Base-by-base conservation (phyloP, 2,888 invertebrate genomes). In the Hypercompe scribonia region DNA sequence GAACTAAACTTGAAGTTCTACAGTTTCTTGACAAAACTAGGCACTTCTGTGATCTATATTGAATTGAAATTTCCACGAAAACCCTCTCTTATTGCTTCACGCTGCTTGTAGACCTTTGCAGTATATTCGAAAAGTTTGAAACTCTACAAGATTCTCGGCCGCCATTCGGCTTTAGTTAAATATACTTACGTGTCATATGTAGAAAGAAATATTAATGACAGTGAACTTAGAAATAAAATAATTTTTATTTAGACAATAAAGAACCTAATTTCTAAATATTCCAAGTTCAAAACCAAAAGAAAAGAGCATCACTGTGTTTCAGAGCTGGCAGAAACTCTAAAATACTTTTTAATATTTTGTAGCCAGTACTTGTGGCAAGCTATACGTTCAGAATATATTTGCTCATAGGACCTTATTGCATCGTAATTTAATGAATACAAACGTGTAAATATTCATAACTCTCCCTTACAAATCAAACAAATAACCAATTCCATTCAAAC, bases 401-500 rank as follows among this genome's bases (percentile, higher is more conserved):
- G 2, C 18, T 42, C 18, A 36, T 36, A 36, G 5, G 36, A 36
- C 8, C 36, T 3, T 36, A 36, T 36, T 36, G 3, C 36, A 36
- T 36, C 36, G 36, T 36, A 36, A 36, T 7, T 36, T 36, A 36
- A 36, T 7, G 36, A n/a, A n/a, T n/a, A n/a, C n/a, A n/a, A n/a
- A n/a, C n/a, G n/a, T n/a, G n/a, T 50, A 50, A 50, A 50, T 50
- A 50, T 24, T 21, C 46, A 46, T 46, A 61, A 7, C 31, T 4
- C 15, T 28, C 58, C 13, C n/a, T 4, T 58, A 13, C 13, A 58
- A 28, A 28, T 1, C 13, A 65, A 58, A 64, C 11, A 75, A 68
- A 72, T 71, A 68, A n/a, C 50, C 76, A 31, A 74, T 79, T 78
- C 68, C 76, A 2, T 68, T 61, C 42, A 54, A 36, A 36, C 34